phyloP scores from a whole-genome alignment of 2,888 invertebrate genomes.

The Caenorhabditis parvicauda region DNA sequence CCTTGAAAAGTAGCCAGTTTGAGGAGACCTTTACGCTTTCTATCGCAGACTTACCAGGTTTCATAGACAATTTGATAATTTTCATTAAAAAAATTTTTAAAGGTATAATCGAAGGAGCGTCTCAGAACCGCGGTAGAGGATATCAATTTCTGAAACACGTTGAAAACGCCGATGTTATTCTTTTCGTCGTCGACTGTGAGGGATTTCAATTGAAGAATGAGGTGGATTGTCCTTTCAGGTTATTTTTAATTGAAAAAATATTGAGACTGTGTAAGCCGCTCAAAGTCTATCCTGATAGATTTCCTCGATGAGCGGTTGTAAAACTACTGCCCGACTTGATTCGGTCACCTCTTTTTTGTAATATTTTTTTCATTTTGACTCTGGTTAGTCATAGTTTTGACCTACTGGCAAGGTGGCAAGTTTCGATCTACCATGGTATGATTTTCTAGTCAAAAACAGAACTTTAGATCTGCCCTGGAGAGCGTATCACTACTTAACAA shows the following conservation, averaged over 20 bases:
- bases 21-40: background rate
- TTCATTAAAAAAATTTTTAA: too few species aligned
- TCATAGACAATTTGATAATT: conserved; percentile 41
- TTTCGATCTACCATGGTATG: too few species aligned
- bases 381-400: too few species aligned
- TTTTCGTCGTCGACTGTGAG: conserved; percentile 52
- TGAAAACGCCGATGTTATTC: conserved; percentile 55
- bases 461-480: conserved; percentile 48
- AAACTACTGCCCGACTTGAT: too few species aligned
- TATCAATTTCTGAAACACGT: conserved; percentile 57
- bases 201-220: conserved; percentile 53
- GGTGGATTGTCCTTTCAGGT: conserved; percentile 51
- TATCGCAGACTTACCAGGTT: background rate
- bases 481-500: conserved; percentile 48
- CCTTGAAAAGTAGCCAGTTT: too few species aligned
- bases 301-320: too few species aligned
- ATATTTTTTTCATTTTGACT: background rate
- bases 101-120: conserved; percentile 57
- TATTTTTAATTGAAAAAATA: background rate
- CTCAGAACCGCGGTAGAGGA: conserved; percentile 52
- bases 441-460: too few species aligned
- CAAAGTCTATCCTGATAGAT: background rate
- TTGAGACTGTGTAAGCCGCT: background rate
- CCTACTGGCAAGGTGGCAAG: too few species aligned
- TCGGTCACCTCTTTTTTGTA: too few species aligned